phyloP scores from a whole-genome alignment of 2,113 vertebrate species.

The Electrona antarctica region DNA sequence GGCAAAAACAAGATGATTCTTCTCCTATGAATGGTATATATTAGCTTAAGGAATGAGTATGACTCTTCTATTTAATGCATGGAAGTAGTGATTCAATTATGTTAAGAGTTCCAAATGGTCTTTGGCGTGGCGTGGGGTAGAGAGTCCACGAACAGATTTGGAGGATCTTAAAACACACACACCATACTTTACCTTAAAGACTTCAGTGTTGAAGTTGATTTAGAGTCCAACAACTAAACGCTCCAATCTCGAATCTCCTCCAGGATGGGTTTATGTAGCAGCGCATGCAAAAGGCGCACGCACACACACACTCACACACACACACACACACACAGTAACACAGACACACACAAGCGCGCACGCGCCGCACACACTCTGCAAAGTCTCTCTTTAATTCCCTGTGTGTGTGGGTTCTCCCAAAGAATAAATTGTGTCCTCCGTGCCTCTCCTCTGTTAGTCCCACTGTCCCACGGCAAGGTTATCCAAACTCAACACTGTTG shows the following conservation, averaged over 20 bases:
- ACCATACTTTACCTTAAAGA: constrained; percentile 61
- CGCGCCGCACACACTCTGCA: background rate
- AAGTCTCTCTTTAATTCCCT: constrained; percentile 65
- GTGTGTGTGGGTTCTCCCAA: constrained; percentile 44
- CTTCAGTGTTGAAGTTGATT: constrained; percentile 48
- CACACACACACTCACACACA: no score
- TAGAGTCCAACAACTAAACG: constrained; percentile 4
- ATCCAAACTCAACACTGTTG: constrained; percentile 27
- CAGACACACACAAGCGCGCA: no score
- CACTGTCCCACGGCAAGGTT: constrained; percentile 12
- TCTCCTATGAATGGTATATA: constrained; percentile 15
- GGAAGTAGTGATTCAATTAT: background rate
- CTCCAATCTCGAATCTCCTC: constrained; percentile 7
- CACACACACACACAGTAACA: no score
- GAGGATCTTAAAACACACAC: constrained; percentile 2
- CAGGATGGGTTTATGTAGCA: constrained; percentile 30
- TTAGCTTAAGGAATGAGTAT: background rate
- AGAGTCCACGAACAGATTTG: background rate
- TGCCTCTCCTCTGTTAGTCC: constrained; percentile 19
- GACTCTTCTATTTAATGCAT: background rate
- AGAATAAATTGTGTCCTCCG: constrained; percentile 37
- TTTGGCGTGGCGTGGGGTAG: background rate
- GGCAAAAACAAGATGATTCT: background rate
- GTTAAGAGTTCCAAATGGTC: constrained; percentile 3
- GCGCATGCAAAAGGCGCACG: constrained; percentile 20